These are phyloP conservation scores for Clavelina lepadiformis DNA, from an alignment of 23 tunicate species.

Conservation along the genomic window DNA sequence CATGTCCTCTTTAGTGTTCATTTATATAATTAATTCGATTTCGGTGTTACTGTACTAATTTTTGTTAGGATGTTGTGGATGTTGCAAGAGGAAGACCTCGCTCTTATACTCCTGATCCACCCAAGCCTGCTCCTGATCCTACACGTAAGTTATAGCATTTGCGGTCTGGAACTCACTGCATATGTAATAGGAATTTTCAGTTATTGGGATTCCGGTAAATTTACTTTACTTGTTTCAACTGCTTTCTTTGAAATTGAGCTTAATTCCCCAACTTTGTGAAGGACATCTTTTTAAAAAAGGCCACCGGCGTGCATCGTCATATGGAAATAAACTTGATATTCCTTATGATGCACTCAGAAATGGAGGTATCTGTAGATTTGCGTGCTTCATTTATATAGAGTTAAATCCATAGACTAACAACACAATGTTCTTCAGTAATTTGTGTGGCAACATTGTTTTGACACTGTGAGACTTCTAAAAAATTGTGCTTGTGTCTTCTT, in stretches of 20 bases:
- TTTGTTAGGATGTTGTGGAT: constrained; percentile 2
- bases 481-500: too few species aligned
- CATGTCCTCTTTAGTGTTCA: too few species aligned
- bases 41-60: too few species aligned
- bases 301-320: constrained; percentile 79
- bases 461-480: too few species aligned
- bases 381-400: not conserved
- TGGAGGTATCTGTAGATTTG: constrained; percentile 43
- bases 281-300: constrained; percentile 48
- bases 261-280: not conserved
- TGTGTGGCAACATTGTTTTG: too few species aligned
- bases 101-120: constrained; percentile 80
- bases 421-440: too few species aligned
- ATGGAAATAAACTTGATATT: constrained; percentile 66
- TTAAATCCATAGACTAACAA: not conserved
- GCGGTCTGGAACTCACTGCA: not conserved
- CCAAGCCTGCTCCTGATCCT: constrained; percentile 11
- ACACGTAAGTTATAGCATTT: constrained; percentile 21
- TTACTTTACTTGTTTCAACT: not conserved
- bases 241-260: not conserved
- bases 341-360: constrained; percentile 40
- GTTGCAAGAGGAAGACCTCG: constrained; percentile 34
- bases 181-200: too few species aligned
- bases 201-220: too few species aligned
- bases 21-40: too few species aligned